Conservation (phyloP, 2,888 invertebrate species). For the Acrocera orbiculus region DNA sequence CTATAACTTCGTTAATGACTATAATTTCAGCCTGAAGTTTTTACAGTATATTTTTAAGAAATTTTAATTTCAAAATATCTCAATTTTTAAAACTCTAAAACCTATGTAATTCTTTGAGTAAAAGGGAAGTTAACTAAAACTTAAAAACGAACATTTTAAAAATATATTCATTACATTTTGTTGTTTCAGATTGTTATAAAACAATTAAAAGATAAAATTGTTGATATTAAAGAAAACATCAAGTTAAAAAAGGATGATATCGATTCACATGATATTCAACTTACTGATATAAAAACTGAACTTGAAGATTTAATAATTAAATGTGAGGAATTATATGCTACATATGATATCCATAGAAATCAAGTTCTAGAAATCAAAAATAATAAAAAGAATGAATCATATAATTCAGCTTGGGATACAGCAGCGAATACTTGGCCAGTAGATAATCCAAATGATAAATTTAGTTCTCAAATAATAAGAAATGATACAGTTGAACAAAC, state of each 20-base stretch:
- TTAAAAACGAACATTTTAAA: no score
- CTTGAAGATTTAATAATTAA: conserved; percentile 48
- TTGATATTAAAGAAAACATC: conserved; percentile 59
- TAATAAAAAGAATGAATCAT: conserved; percentile 31
- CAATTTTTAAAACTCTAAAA: no score
- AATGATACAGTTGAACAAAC: conserved; percentile 12
- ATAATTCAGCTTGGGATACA: conserved; percentile 39
- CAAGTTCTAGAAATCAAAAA: conserved; percentile 39
- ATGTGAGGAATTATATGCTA: conserved; percentile 46
- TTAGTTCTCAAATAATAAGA: conserved; percentile 16
- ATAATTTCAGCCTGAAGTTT: no score
- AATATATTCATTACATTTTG: no score
- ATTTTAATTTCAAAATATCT: no score
- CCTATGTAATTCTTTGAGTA: no score
- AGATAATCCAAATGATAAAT: no score
- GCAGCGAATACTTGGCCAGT: conserved; percentile 20
- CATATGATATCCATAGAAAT: conserved; percentile 49
- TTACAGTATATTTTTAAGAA: no score
- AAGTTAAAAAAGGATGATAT: conserved; percentile 63
- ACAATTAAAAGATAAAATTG: conserved; percentile 50
- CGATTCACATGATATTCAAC: conserved; percentile 58
- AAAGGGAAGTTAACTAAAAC: background rate
- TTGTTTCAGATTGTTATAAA: conserved; percentile 44
- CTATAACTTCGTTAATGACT: no score
- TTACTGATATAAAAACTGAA: conserved; percentile 52